Conservation (phyloP, 2,888 invertebrate species). For the Xestia ashworthii region DNA sequence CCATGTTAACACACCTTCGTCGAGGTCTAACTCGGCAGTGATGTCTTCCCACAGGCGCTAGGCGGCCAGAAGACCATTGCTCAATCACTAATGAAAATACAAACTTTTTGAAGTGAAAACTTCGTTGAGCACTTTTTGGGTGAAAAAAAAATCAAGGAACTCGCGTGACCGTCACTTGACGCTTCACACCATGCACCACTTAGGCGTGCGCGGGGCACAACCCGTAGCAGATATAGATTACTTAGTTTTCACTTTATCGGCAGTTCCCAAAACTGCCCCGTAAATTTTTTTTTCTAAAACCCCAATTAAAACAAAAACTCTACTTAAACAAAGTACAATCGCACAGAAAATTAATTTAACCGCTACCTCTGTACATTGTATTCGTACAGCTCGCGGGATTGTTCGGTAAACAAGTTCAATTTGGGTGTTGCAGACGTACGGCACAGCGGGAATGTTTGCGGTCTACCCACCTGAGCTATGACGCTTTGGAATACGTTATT, state of each 20-base stretch:
- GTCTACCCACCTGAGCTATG: constrained; percentile 63
- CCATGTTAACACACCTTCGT: neutral
- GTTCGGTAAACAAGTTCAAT: constrained; percentile 68
- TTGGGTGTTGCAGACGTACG: constrained; percentile 56
- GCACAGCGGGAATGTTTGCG: constrained; percentile 62
- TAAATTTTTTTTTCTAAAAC: neutral
- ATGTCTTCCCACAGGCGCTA: neutral
- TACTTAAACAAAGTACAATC: constrained; percentile 51
- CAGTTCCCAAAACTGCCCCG: too few relatives aligned
- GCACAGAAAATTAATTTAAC: constrained; percentile 62
- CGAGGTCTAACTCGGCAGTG: neutral
- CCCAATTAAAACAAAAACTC: constrained; percentile 50
- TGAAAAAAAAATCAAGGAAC: too few relatives aligned
- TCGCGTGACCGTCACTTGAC: too few relatives aligned
- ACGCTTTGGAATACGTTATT: constrained; percentile 61
- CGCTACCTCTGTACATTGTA: constrained; percentile 55
- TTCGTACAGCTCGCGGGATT: constrained; percentile 58
- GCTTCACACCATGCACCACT: too few relatives aligned
- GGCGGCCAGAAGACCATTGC: neutral
- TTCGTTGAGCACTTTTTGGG: too few relatives aligned
- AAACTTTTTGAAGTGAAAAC: too few relatives aligned
- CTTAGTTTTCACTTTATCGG: too few relatives aligned
- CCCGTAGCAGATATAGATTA: too few relatives aligned
- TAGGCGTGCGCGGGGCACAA: too few relatives aligned
- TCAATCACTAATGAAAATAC: neutral